phyloP scores from a whole-genome alignment of 2,888 invertebrate genomes.

The Meta bourneti region DNA sequence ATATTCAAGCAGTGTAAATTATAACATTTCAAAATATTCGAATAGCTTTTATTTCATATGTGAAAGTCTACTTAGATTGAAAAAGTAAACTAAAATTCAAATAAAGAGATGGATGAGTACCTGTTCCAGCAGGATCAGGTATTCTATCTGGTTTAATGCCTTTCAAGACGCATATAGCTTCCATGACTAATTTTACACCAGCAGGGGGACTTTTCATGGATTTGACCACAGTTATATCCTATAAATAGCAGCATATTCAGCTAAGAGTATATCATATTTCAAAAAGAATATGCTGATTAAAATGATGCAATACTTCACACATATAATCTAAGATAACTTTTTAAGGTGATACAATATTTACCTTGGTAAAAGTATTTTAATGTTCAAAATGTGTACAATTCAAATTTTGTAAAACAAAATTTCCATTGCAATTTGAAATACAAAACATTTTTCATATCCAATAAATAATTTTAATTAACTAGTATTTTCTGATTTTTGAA shows the following conservation, averaged over 20 bases:
- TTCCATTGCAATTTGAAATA: not conserved
- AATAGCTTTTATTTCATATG: not conserved
- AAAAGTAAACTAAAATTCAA: no score
- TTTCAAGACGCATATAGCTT: conserved; percentile 95
- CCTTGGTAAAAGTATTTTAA: no score
- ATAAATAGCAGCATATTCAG: not conserved
- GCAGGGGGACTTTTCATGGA: conserved; percentile 98
- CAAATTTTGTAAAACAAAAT: not conserved
- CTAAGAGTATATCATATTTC: not conserved
- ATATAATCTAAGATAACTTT: no score
- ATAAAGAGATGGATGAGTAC: conserved; percentile 2
- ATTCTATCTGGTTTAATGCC: conserved; percentile 94
- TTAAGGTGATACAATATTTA: no score
- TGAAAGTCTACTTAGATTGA: not conserved
- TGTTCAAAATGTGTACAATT: not conserved
- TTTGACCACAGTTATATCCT: conserved; percentile 97
- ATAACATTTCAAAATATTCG: no score
- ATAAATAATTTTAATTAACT: no score
- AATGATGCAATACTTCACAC: no score
- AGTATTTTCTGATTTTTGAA: no score
- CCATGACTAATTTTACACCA: conserved; percentile 94
- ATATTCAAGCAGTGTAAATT: not conserved
- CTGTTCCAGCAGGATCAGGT: conserved; percentile 85
- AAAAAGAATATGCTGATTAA: not conserved
- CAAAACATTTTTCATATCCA: not conserved